These are phyloP conservation scores for Cyrtorhinus lividipennis DNA, from an alignment of 1,140 invertebrate species.

Conservation along the genomic window DNA sequence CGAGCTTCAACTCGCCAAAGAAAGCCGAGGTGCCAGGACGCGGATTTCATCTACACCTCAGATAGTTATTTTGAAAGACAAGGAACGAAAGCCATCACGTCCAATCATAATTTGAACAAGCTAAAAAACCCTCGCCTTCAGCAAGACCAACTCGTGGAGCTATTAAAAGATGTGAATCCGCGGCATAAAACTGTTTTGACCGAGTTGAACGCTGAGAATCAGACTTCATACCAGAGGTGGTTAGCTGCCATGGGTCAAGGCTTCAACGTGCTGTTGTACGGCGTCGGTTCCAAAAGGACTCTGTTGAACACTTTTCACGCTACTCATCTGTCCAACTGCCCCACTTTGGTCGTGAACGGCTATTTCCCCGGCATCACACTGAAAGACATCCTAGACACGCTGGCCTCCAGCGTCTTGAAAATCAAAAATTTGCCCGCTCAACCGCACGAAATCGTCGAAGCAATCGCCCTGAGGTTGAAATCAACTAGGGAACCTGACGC, in stretches of 20 bases:
- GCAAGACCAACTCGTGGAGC: slow-evolving; percentile 44
- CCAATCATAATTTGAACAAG: slow-evolving; percentile 63
- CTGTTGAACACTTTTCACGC: slow-evolving; percentile 62
- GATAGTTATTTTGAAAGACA: slow-evolving; percentile 31
- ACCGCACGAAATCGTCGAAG: slow-evolving; percentile 47
- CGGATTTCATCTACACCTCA: slow-evolving; percentile 19
- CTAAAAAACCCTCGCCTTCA: slow-evolving; percentile 55
- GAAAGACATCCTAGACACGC: slow-evolving; percentile 45
- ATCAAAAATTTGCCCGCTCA: slow-evolving; percentile 41
- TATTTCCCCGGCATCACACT: slow-evolving; percentile 80
- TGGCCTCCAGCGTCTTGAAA: slow-evolving; percentile 33
- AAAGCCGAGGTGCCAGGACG: background rate
- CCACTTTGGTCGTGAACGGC: slow-evolving; percentile 72
- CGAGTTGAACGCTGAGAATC: slow-evolving; percentile 28
- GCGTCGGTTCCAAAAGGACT: slow-evolving; percentile 72
- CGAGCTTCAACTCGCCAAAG: slow-evolving; percentile 9
- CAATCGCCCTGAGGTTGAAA: slow-evolving; percentile 48
- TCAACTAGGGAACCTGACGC: slow-evolving; percentile 37
- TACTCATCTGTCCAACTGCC: slow-evolving; percentile 44
- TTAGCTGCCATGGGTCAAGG: slow-evolving; percentile 42
- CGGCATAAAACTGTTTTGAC: slow-evolving; percentile 28
- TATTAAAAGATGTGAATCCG: slow-evolving; percentile 30
- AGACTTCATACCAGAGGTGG: slow-evolving; percentile 30
- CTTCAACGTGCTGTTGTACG: slow-evolving; percentile 74
- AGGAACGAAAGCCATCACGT: slow-evolving; percentile 42